These are phyloP conservation scores for Cichladusa arquata DNA, from an alignment of 2,113 vertebrate genomes.

Conservation along the genomic window DNA sequence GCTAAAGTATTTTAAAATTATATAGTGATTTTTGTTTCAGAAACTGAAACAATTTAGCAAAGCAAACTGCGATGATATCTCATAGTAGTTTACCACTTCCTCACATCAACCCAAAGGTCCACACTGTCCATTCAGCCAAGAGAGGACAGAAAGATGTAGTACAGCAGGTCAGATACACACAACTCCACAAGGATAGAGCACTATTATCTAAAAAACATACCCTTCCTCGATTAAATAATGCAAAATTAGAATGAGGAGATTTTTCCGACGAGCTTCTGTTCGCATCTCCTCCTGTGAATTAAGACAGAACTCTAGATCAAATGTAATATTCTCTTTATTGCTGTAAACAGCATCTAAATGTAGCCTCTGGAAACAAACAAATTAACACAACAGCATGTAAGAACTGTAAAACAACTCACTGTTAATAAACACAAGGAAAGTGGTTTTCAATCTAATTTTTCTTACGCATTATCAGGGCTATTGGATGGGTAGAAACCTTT, in stretches of 20 bases:
- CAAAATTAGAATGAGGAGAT: constrained; percentile 89
- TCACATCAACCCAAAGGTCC: neutral
- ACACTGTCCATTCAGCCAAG: neutral
- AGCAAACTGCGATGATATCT: neutral
- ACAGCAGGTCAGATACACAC: neutral
- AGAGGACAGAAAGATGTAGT: neutral
- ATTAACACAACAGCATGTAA: constrained; percentile 53
- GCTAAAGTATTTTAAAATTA: neutral
- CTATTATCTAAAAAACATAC: constrained; percentile 71
- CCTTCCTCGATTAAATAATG: constrained; percentile 90
- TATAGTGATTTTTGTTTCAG: neutral
- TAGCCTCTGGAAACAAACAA: constrained; percentile 61
- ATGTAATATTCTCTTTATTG: constrained; percentile 30
- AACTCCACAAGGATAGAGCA: neutral
- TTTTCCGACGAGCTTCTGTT: constrained; percentile 85
- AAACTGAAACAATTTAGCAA: neutral
- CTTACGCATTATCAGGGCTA: constrained; percentile 26
- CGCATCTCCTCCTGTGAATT: constrained; percentile 83
- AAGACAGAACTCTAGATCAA: constrained; percentile 59
- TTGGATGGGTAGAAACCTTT: neutral
- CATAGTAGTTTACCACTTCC: neutral
- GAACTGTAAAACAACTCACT: constrained; percentile 35
- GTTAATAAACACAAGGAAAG: constrained; percentile 39
- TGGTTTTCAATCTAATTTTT: constrained; percentile 39
- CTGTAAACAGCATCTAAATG: constrained; percentile 35